Evolutionary conservation across 2,797 vertebrate genomes (phyloP).

Genomic region (Crypturellus tataupa): DNA sequence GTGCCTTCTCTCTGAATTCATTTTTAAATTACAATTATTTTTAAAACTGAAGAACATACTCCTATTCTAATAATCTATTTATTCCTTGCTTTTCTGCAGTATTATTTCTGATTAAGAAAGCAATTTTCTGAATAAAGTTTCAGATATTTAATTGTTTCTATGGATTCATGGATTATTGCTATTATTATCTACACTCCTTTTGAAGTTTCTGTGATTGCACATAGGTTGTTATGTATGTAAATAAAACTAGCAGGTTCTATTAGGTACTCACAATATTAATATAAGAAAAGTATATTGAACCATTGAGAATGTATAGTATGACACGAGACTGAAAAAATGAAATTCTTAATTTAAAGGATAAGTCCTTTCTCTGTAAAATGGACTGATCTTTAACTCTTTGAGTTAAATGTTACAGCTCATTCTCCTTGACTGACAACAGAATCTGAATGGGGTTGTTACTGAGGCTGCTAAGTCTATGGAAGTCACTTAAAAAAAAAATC

Average conservation of each 20-base stretch:
- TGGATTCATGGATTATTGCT: conserved; percentile 51
- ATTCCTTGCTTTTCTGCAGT: neutral
- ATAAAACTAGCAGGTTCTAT: conserved; percentile 48
- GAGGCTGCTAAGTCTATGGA: neutral
- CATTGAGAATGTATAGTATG: neutral
- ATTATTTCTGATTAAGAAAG: conserved; percentile 23
- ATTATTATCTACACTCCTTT: neutral
- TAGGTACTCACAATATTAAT: conserved; percentile 13
- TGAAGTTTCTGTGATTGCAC: conserved; percentile 5
- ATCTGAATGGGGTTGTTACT: conserved; percentile 16
- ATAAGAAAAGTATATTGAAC: conserved; percentile 52
- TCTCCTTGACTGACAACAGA: conserved; percentile 15
- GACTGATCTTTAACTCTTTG: conserved; percentile 29
- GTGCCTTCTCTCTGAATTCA: conserved; percentile 15
- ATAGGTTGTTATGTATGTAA: conserved; percentile 4
- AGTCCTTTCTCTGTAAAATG: neutral
- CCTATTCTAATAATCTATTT: conserved; percentile 27
- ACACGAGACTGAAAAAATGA: conserved; percentile 42
- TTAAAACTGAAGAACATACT: conserved; percentile 7
- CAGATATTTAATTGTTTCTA: conserved; percentile 29
- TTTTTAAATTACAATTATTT: conserved; percentile 46
- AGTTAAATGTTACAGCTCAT: conserved; percentile 43
- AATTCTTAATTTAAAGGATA: conserved; percentile 8
- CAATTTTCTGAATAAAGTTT: conserved; percentile 61
- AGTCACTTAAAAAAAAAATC: conserved; percentile 24